Conservation (phyloP, 2,888 invertebrate species). For the Campoplex nolae region DNA sequence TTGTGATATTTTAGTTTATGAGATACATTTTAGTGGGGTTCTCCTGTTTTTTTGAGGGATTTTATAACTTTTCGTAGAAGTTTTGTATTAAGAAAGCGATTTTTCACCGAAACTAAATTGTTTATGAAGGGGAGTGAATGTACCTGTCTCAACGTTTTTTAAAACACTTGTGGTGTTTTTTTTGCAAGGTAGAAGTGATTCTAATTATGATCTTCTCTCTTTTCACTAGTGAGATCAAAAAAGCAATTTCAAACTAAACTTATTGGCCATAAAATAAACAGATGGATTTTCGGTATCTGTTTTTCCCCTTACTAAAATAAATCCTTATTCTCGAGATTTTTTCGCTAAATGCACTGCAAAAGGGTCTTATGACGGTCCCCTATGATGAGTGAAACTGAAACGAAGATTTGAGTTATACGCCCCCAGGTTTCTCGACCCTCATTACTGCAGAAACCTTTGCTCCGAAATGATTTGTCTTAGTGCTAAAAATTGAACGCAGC, state of each 20-base stretch:
- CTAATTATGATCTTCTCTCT: not conserved
- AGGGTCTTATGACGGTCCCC: not conserved
- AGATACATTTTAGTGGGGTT: too few species aligned
- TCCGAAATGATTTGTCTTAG: too few species aligned
- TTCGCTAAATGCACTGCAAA: not conserved
- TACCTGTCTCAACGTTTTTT: too few species aligned
- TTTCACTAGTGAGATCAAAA: not conserved
- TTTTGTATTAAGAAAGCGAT: too few species aligned
- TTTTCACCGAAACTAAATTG: too few species aligned
- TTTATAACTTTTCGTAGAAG: too few species aligned
- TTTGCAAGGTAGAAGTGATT: not conserved
- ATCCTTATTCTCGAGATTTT: not conserved
- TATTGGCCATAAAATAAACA: not conserved
- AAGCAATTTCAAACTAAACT: not conserved
- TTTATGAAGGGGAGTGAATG: too few species aligned
- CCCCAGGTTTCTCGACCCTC: not conserved
- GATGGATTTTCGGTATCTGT: too few species aligned
- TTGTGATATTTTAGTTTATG: too few species aligned
- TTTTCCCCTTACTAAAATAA: not conserved
- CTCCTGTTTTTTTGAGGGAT: too few species aligned
- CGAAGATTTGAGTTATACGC: not conserved
- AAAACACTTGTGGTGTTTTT: too few species aligned
- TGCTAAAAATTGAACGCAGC: too few species aligned
- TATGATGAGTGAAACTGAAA: not conserved
- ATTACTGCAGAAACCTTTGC: not conserved